Evolutionary conservation across 2,113 vertebrate genomes (phyloP).

Genomic region (Irena cyanogastra): DNA sequence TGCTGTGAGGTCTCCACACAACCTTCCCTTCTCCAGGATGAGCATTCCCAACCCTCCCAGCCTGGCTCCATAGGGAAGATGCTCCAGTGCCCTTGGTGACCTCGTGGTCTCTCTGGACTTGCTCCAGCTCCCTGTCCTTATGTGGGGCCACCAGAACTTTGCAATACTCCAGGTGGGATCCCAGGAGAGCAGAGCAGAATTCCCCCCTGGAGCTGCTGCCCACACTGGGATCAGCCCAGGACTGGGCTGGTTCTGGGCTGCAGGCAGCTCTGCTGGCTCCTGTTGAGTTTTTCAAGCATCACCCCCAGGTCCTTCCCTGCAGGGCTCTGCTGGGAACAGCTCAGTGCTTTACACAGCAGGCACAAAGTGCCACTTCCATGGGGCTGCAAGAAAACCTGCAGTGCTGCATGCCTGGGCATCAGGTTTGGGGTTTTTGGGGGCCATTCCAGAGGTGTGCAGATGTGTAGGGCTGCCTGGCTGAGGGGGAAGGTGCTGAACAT

Average conservation of each 20-base stretch:
- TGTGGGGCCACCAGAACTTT: not conserved
- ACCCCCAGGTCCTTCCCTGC: not conserved
- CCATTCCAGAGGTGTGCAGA: not conserved
- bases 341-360: not conserved
- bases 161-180: not conserved
- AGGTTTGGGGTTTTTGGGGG: not conserved
- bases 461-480: not conserved
- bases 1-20: not conserved
- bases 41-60: not conserved
- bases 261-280: not conserved
- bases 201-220: not conserved
- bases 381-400: not conserved
- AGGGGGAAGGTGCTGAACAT: not conserved
- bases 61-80: not conserved
- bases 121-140: not conserved
- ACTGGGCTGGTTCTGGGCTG: not conserved
- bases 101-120: not conserved
- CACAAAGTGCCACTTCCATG: accelerated
- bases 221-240: not conserved
- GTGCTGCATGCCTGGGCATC: accelerated
- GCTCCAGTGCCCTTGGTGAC: not conserved
- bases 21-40: not conserved
- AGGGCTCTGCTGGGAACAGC: not conserved
- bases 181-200: not conserved
- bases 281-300: accelerated